Evolutionary conservation across 2,113 vertebrate genomes (phyloP), one percentile per base, ranked within the genome.

Genomic region (Setophaga coronata): DNA sequence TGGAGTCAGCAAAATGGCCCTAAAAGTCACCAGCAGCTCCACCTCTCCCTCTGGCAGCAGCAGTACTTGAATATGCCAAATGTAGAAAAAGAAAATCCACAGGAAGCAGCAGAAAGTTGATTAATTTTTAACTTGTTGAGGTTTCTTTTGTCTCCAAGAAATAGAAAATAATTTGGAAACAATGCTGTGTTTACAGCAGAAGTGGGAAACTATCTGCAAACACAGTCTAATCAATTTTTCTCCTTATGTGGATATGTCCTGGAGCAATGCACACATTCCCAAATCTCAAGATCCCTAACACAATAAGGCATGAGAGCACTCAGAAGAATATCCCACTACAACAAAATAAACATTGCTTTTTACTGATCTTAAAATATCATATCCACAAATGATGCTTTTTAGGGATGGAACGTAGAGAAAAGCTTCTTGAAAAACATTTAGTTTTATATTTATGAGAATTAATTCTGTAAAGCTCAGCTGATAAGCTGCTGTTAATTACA

Each of bases 251-350:
- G 74, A 54, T 82, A 70, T 40, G 82, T 51, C 90, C 85, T 90
- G 62, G 10, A 85, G 87, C 93, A 70, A 80, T 34, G 20, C 53
- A 85, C 61, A 48, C 8, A 50, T 51, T 83, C 71, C 74, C 90
- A 96, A 86, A 86, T 56, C 96, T 90, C 96, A n/a, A 92, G 85
- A 74, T 88, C 84, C 90, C 87, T 71, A 90, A 86, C 76, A 93
- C 58, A 95, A 48, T 86, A 73, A 89, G 34, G 60, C 33, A 47
- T 18, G 34, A 90, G 14, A 5, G 3, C 57, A 62, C 67, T 73
- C 56, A 89, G 34, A 90, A 89, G 33, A 91, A n/a, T 36, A 85
- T 14, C 26, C 28, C 66, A 45, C 13, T 48, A 80, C 21, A 40
- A 66, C 38, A 69, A 86, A 90, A 92, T 12, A 91, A 73, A 65